A percentile compares a stretch with the other conserved stretches of the same genome.
phyloP scores from a whole-genome alignment of 2,113 vertebrate species.

The Monopterus albus region DNA sequence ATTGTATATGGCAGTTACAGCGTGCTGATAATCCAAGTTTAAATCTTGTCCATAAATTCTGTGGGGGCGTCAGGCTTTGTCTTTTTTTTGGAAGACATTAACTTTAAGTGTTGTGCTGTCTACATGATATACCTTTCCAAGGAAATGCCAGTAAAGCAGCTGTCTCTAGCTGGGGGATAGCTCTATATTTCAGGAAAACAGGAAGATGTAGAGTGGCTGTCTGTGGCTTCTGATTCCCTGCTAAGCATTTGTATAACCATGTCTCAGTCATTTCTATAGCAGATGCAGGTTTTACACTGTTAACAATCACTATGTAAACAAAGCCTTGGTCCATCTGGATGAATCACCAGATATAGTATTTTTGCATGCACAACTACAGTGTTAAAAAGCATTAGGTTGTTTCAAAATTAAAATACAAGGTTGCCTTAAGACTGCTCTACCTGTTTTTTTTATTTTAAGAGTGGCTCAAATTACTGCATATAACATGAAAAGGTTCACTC shows the following conservation, averaged over 20 bases:
- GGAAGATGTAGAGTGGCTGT: background rate
- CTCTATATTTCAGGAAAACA: slow-evolving; percentile 31
- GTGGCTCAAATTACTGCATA: background rate
- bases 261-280: slow-evolving; percentile 38
- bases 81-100: slow-evolving; percentile 55
- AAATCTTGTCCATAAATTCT: slow-evolving; percentile 67
- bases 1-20: slow-evolving; percentile 50
- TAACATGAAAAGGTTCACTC: background rate
- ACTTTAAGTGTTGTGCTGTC: slow-evolving; percentile 58
- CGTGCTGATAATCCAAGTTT: slow-evolving; percentile 59
- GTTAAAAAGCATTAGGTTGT: slow-evolving; percentile 1
- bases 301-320: slow-evolving; percentile 31
- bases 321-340: slow-evolving; percentile 22
- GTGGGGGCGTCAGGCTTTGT: slow-evolving; percentile 34
- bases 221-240: slow-evolving; percentile 1
- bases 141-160: slow-evolving; percentile 34
- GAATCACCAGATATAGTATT: slow-evolving; percentile 34
- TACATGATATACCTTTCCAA: slow-evolving; percentile 41
- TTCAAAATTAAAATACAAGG: slow-evolving; percentile 4
- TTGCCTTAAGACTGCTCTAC: background rate
- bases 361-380: background rate
- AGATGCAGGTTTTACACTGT: slow-evolving; percentile 48
- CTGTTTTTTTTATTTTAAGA: background rate
- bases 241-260: background rate
- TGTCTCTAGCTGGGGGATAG: slow-evolving; percentile 23